Conservation (phyloP, 1,140 invertebrate genomes). For the Listronotus oregonensis region DNA sequence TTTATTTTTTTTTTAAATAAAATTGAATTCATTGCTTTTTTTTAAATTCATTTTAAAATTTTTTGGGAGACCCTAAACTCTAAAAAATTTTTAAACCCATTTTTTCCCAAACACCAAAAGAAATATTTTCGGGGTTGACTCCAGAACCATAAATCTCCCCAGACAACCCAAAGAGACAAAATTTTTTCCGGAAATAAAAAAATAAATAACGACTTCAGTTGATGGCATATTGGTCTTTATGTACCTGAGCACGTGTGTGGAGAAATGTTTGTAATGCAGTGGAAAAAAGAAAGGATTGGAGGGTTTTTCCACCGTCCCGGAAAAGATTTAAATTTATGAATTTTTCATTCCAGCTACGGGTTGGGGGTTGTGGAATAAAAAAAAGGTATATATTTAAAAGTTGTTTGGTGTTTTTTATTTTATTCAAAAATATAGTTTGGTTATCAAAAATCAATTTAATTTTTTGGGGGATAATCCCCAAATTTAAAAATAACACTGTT, state of each 20-base stretch:
- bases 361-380: slow-evolving; percentile 77
- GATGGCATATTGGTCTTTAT: slow-evolving; percentile 87
- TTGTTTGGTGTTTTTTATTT: too few species aligned
- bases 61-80: too few species aligned
- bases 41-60: too few species aligned
- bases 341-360: slow-evolving; percentile 84
- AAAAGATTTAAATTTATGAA: slow-evolving; percentile 73
- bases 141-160: slow-evolving; percentile 54
- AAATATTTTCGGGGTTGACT: slow-evolving; percentile 57
- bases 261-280: slow-evolving; percentile 80
- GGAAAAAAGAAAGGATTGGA: slow-evolving; percentile 84
- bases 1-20: too few species aligned
- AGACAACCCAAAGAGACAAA: slow-evolving; percentile 66
- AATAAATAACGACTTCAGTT: slow-evolving; percentile 73
- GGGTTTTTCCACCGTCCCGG: slow-evolving; percentile 82
- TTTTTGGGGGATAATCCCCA: too few species aligned
- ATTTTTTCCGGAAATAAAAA: slow-evolving; percentile 68
- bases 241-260: slow-evolving; percentile 75
- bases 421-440: too few species aligned
- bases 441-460: too few species aligned
- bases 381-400: slow-evolving; percentile 60
- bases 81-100: too few species aligned
- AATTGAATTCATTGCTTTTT: too few species aligned
- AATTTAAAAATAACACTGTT: too few species aligned
- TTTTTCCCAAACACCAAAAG: too few species aligned